Conservation (phyloP, 2,888 invertebrate species). For the Synergus laeviventris region DNA sequence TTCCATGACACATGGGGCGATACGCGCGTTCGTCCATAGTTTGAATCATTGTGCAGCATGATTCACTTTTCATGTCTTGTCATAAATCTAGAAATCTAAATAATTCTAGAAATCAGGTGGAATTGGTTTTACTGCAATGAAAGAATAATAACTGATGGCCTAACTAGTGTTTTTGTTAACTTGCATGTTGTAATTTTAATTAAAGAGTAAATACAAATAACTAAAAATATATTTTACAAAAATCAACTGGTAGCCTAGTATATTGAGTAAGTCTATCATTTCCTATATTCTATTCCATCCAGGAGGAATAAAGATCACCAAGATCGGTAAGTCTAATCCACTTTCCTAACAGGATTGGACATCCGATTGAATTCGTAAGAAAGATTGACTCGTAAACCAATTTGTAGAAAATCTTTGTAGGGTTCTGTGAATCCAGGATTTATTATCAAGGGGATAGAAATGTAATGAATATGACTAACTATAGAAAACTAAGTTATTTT, state of each 20-base stretch:
- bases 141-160: neutral
- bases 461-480: conserved; percentile 37
- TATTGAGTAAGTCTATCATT: neutral
- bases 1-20: conserved; percentile 13
- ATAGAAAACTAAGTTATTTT: neutral
- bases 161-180: no score
- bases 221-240: neutral
- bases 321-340: conserved; percentile 34
- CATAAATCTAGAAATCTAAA: no score
- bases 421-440: conserved; percentile 21
- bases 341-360: conserved; percentile 33
- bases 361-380: conserved; percentile 37
- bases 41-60: conserved; percentile 10
- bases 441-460: conserved; percentile 8
- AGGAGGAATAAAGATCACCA: conserved; percentile 2
- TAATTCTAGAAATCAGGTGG: neutral
- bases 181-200: no score
- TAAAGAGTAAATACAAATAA: neutral
- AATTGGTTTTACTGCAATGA: neutral
- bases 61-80: conserved; percentile 19
- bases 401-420: conserved; percentile 32
- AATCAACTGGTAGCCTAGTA: neutral
- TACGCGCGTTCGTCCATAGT: conserved; percentile 13
- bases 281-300: neutral
- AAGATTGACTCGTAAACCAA: conserved; percentile 39